Percentiles rank a stretch among this genome's conserved stretches.
Conservation (phyloP, 2,113 vertebrate species). For the Periophthalmodon schlosseri region DNA sequence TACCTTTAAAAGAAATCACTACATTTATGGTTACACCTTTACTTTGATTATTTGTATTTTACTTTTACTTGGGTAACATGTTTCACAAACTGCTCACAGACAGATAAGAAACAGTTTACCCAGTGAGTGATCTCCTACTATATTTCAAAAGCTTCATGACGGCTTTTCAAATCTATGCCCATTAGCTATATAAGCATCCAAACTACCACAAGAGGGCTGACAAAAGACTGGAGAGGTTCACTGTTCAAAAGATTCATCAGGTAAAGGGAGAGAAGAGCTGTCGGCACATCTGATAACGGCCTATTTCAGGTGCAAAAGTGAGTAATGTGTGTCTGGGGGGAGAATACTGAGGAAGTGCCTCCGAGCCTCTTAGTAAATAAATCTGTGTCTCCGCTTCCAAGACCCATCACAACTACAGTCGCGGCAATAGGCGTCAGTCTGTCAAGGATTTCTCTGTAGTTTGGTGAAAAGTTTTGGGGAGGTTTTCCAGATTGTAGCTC, state of each 20-base stretch:
- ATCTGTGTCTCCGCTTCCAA: constrained; percentile 17
- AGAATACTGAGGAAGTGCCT: constrained; percentile 15
- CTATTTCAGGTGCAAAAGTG: constrained; percentile 36
- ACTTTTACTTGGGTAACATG: background rate
- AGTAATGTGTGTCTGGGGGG: constrained; percentile 30
- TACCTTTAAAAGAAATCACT: too few species aligned
- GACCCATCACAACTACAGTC: constrained; percentile 21
- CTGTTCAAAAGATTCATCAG: constrained; percentile 51
- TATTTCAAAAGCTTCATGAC: constrained; percentile 53
- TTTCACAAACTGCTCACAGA: constrained; percentile 43
- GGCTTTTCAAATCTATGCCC: constrained; percentile 55
- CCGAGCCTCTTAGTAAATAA: constrained; percentile 34
- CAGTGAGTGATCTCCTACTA: constrained; percentile 52
- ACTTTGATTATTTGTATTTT: background rate
- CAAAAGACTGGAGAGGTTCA: constrained; percentile 46
- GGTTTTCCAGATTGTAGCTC: background rate
- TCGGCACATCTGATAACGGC: constrained; percentile 35
- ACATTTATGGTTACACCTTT: too few species aligned
- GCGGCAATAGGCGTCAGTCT: background rate
- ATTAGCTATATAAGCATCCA: constrained; percentile 54
- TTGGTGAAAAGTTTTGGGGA: constrained; percentile 11
- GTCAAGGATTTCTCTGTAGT: constrained; percentile 7
- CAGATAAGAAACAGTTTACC: constrained; percentile 49
- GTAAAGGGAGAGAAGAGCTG: constrained; percentile 34
- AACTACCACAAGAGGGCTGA: constrained; percentile 44